Percentiles rank a stretch among this genome's conserved stretches.
Evolutionary conservation across 2,797 vertebrate species (phyloP).

Genomic region (Acipenser ruthenus): DNA sequence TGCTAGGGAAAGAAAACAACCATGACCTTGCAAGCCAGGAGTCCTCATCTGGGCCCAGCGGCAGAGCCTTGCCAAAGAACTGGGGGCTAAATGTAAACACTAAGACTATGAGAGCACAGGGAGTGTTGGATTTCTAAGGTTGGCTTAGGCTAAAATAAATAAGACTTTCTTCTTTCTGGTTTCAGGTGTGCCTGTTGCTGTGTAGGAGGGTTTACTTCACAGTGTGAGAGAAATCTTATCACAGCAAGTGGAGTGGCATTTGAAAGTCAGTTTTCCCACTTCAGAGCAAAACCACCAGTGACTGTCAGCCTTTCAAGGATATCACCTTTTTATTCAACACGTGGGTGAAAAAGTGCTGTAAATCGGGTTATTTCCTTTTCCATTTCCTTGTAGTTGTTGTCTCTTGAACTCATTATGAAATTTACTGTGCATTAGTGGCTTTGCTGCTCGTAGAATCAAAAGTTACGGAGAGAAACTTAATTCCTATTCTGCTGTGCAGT

Average conservation of each 20-base stretch:
- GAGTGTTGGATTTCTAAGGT: constrained; percentile 7
- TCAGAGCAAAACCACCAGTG: background rate
- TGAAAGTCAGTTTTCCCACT: constrained; percentile 5
- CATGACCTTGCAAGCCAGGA: background rate
- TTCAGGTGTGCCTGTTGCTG: background rate
- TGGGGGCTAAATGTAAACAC: constrained; percentile 14
- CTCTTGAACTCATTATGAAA: background rate
- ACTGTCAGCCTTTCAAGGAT: background rate
- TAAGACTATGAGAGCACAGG: background rate
- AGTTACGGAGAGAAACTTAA: too few relatives aligned
- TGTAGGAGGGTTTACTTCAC: background rate
- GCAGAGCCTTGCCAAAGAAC: constrained; percentile 9
- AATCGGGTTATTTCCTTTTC: background rate
- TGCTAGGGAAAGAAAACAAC: constrained; percentile 12
- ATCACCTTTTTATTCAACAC: background rate
- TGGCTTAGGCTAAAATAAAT: background rate
- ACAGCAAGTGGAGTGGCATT: background rate
- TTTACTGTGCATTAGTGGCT: too few relatives aligned
- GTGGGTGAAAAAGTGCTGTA: background rate
- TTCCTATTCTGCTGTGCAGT: too few relatives aligned
- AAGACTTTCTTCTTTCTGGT: constrained; percentile 8
- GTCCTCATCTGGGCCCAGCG: background rate
- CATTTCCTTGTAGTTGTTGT: background rate
- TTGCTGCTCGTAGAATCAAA: too few relatives aligned
- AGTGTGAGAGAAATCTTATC: background rate